Percentiles rank a stretch among this genome's conserved stretches.
These are phyloP conservation scores for Spilosoma lubricipeda DNA, from an alignment of 2,888 invertebrate genomes.

Conservation along the genomic window DNA sequence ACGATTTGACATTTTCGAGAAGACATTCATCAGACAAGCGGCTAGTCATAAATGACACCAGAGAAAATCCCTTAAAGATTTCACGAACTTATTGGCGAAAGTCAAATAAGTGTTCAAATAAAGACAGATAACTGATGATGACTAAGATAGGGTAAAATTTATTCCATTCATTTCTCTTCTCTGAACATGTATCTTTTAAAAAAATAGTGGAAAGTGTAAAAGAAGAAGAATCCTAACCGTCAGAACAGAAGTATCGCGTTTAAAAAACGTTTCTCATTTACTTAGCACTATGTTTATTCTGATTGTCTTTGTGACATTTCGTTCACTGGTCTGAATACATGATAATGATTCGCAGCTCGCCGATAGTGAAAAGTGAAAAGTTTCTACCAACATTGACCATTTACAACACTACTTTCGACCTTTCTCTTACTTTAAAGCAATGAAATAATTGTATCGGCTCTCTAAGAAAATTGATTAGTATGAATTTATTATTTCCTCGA, in stretches of 20 bases:
- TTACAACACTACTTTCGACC: constrained; percentile 68
- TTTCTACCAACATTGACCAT: constrained; percentile 67
- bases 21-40: neutral
- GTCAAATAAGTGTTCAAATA: no score
- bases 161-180: neutral
- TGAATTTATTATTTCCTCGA: constrained; percentile 43
- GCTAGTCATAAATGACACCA: neutral
- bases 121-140: neutral
- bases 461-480: constrained; percentile 46
- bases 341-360: constrained; percentile 70
- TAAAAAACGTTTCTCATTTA: constrained; percentile 41
- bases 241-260: constrained; percentile 1
- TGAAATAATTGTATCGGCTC: constrained; percentile 50
- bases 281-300: constrained; percentile 51
- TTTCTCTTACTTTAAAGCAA: constrained; percentile 66
- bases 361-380: constrained; percentile 71
- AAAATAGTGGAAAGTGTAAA: neutral
- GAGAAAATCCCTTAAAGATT: neutral
- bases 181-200: neutral
- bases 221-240: neutral
- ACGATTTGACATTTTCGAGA: neutral
- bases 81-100: neutral
- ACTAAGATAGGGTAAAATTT: neutral
- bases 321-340: constrained; percentile 70
- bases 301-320: constrained; percentile 57